Evolutionary conservation across 1,140 invertebrate genomes (phyloP).

Genomic region (Bombus polaris): DNA sequence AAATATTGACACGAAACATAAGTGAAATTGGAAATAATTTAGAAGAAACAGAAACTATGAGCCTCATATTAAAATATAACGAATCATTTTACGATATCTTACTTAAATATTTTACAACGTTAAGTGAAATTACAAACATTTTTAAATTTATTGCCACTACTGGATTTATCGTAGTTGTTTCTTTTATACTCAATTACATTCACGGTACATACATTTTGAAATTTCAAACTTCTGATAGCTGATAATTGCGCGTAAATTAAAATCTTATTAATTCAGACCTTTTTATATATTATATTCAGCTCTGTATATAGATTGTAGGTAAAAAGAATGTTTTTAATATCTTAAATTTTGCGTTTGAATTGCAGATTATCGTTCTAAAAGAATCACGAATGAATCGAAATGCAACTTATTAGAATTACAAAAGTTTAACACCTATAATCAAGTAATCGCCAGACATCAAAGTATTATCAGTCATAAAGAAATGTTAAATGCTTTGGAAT

Average conservation of each 20-base stretch:
- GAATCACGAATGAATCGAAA: background rate
- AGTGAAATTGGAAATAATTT: background rate
- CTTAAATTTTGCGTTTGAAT: background rate
- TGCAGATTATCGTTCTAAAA: conserved; percentile 2
- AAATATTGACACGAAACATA: background rate
- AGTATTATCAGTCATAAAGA: conserved; percentile 43
- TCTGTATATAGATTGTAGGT: background rate
- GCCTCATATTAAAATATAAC: background rate
- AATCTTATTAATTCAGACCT: background rate
- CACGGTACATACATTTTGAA: conserved; percentile 15
- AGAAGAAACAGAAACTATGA: conserved; percentile 1
- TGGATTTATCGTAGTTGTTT: conserved; percentile 6
- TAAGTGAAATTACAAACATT: background rate
- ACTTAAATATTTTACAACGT: background rate
- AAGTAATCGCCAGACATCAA: background rate
- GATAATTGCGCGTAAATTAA: background rate
- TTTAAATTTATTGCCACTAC: background rate
- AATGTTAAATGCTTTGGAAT: conserved; percentile 17
- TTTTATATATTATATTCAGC: background rate
- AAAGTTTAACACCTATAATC: conserved; percentile 7
- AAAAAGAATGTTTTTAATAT: background rate
- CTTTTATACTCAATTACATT: background rate
- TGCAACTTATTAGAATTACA: background rate
- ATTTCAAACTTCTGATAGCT: background rate
- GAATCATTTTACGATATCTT: conserved; percentile 9